Evolutionary conservation across 1,140 invertebrate genomes (phyloP).

Genomic region (Teleogryllus occipitalis): DNA sequence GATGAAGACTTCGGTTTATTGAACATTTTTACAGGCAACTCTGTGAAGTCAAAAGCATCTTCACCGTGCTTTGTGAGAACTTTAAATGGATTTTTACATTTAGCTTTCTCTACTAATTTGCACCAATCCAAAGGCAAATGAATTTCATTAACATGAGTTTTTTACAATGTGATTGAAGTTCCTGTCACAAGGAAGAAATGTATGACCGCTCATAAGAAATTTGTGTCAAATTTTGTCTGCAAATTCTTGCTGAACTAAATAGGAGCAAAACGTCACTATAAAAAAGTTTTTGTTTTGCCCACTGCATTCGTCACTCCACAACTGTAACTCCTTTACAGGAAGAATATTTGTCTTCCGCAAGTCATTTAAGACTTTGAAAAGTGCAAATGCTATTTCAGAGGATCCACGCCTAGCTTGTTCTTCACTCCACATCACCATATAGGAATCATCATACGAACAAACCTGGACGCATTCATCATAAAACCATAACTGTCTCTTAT

Average conservation of each 20-base stretch:
- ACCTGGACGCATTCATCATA: not conserved
- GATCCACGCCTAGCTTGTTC: not conserved
- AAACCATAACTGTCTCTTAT: not conserved
- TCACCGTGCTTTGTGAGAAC: not conserved
- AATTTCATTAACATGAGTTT: not conserved
- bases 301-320: not conserved
- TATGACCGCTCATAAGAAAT: not conserved
- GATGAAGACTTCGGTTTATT: not conserved
- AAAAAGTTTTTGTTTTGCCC: not conserved
- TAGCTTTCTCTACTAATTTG: not conserved
- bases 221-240: not conserved
- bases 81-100: not conserved
- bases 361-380: not conserved
- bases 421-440: constrained; percentile 3
- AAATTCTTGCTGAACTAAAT: not conserved
- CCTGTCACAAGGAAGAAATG: not conserved
- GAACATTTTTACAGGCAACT: not conserved
- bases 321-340: not conserved
- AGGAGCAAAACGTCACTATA: not conserved
- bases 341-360: not conserved
- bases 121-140: not conserved
- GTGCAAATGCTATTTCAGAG: not conserved
- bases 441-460: not conserved
- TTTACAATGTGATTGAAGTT: not conserved
- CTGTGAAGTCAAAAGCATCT: not conserved